Evolutionary conservation across 2,797 vertebrate genomes (phyloP), one percentile per base, ranked within the genome.

Genomic region (Hirundo rustica): DNA sequence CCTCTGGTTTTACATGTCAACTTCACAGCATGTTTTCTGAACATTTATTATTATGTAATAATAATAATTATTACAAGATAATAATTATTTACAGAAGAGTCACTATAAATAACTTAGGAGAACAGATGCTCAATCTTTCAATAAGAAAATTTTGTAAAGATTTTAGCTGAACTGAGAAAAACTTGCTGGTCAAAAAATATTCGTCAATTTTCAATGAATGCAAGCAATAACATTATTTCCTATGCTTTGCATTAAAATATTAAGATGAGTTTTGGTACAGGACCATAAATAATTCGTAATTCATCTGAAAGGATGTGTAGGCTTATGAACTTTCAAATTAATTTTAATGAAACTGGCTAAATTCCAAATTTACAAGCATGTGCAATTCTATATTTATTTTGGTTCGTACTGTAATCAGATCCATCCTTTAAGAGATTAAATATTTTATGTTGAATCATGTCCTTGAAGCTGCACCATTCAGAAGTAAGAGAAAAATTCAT

Each of bases 101-200:
- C 4, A 42, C 16, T 32, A 30, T 48, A 58, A 76, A 83, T 62
- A 64, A 50, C 13, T 64, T 68, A 64, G 5, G 19, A 61, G 27
- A 81, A 54, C 1, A n/a, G 7, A 40, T 32, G 36, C 1, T 81
- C 2, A 27, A 21, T n/a, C 9, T 51, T 75, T 82, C 21, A 0
- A 42, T 44, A 12, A 75, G 38, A 5, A 42, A 0, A 0, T 20
- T 64, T 82, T 62, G 4, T 19, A 67, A 81, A 55, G 1, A 0
- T 62, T 73, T 71, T 55, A 64, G 7, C 18, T 67, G 14, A 57
- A 83, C 61, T 55, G 10, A 54, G 5, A 25, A 55, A 86, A 71
- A 48, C 2, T 51, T 80, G 36, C 2, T 7, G 3, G 5, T 45
- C 10, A 84, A 58, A 62, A 87, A 66, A 60, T 11, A 70, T 22